Base-by-base conservation (phyloP, 2,888 invertebrate species). In the Omphaloscelis lunosa region DNA sequence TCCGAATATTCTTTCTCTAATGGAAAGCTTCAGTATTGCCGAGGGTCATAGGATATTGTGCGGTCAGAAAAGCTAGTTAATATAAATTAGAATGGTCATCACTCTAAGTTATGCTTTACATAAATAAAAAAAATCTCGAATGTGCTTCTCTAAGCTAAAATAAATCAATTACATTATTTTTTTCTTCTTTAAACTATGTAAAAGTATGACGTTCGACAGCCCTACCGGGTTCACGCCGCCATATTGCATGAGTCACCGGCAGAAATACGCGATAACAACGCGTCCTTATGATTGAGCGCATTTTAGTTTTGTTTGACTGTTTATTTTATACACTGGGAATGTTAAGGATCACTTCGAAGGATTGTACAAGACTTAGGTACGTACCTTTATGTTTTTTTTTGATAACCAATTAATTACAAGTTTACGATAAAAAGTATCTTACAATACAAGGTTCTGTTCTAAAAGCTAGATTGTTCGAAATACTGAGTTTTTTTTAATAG, bases 181-280 rank as follows among this genome's bases (percentile, higher is more conserved):
- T 27, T 58, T 15, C 27, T 27, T 29, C 59, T 29, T 29, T 8
- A 29, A 29, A 17, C 17, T 29, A 29, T 59, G 29, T 29, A 23
- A 29, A 8, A 23, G n/a, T 4, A 11, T 23, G 48, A 34, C 9
- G n/a, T 9, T 53, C 2, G 70, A 7, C 78, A 86, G 56, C 87
- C 86, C 87, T 87, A 72, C 17, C 23, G 17, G 8, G 66, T 61
- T 66, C 34, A 76, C 59, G 56, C 62, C 67, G 72, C 77, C 74
- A 79, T 80, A 1, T 67, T 77, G 81, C 70, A 76, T 92, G 91
- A 90, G 79, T 92, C 91, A 91, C 85, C 79, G 82, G 78, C 89
- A 85, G 84, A 90, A 90, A 89, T 88, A 90, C 85, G 27, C 83
- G 89, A 88, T 91, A 90, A 87, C 83, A 86, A 78, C 84, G 79